Evolutionary conservation across 1,140 invertebrate species (phyloP).

Genomic region (Helicoverpa armigera): DNA sequence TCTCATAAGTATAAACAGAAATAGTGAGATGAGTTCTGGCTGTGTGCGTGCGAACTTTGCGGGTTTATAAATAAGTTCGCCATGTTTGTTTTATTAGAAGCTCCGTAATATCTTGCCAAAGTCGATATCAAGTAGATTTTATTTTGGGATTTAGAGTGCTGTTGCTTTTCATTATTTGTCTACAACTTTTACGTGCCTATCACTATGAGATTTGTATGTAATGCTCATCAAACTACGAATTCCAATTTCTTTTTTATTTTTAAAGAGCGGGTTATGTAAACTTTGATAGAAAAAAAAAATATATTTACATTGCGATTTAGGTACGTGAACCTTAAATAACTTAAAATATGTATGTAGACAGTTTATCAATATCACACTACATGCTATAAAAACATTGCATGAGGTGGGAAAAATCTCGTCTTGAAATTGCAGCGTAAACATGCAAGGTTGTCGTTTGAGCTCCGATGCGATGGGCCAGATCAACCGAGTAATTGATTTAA

Average conservation of each 20-base stretch:
- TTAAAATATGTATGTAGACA: no score
- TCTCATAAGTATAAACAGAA: constrained; percentile 21
- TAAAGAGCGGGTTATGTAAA: no score
- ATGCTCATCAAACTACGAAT: no score
- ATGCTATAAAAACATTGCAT: background rate
- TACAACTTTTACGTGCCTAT: no score
- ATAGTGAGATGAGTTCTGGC: constrained; percentile 6
- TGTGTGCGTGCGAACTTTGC: background rate
- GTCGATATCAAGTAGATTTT: background rate
- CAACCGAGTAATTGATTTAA: constrained; percentile 42
- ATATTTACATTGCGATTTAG: no score
- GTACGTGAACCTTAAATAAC: no score
- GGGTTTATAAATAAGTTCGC: background rate
- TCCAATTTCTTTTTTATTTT: no score
- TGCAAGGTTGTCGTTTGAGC: constrained; percentile 31
- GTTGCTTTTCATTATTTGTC: no score
- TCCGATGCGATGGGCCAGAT: constrained; percentile 21
- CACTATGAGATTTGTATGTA: no score
- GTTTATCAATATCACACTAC: no score
- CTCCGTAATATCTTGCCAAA: background rate
- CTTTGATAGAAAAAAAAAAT: no score
- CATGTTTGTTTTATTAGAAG: constrained; percentile 1
- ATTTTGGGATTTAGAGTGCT: no score
- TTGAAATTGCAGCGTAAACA: constrained; percentile 2
- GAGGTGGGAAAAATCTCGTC: background rate